phyloP scores from a whole-genome alignment of 2,888 invertebrate species.

The Bursaphelenchus okinawaensis region DNA sequence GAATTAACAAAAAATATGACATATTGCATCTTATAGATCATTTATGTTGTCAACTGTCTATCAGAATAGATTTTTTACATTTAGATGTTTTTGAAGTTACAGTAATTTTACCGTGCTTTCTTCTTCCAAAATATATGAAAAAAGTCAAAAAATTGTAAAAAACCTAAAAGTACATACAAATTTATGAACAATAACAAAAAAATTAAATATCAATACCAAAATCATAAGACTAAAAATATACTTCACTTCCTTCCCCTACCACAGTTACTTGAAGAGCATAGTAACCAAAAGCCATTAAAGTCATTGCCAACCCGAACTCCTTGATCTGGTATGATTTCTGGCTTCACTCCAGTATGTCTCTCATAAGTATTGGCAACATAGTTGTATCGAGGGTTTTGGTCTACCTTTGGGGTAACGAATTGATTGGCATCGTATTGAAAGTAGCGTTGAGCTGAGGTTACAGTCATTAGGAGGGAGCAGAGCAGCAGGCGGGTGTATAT shows the following conservation, averaged over 20 bases:
- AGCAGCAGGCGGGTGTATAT: conserved; percentile 3
- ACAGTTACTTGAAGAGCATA: conserved; percentile 20
- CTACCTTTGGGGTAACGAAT: neutral
- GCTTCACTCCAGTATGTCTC: conserved; percentile 3
- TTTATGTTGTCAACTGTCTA: too few species aligned
- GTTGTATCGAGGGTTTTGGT: conserved; percentile 10
- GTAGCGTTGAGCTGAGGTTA: neutral
- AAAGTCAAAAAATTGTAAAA: too few species aligned
- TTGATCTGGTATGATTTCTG: conserved; percentile 6
- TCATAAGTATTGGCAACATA: conserved; percentile 11
- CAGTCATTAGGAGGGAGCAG: neutral
- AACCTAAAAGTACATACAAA: too few species aligned
- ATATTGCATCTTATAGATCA: too few species aligned
- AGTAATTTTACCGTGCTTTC: too few species aligned
- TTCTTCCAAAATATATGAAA: too few species aligned
- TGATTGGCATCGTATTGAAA: neutral
- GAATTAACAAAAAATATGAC: too few species aligned
- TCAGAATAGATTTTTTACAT: too few species aligned
- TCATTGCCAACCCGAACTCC: conserved; percentile 3
- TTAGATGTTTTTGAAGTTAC: too few species aligned
- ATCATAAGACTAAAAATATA: too few species aligned
- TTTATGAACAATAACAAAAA: too few species aligned
- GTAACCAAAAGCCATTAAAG: conserved; percentile 3
- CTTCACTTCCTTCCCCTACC: conserved; percentile 15
- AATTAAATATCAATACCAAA: too few species aligned